These are phyloP conservation scores for Pyrrhosoma nymphula DNA, from an alignment of 2,888 invertebrate genomes.

Conservation along the genomic window DNA sequence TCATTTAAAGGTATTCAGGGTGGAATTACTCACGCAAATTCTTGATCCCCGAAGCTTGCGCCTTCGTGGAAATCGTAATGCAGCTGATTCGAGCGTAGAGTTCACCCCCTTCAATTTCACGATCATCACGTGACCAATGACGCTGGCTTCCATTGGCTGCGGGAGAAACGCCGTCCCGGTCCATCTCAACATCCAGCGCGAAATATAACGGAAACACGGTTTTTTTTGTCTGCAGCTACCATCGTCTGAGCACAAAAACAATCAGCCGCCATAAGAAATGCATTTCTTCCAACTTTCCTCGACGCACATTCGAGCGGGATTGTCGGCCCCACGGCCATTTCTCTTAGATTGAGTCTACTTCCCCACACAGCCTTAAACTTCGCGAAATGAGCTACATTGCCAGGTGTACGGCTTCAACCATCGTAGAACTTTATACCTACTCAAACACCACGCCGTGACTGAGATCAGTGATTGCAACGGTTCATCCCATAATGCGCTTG, in stretches of 20 bases:
- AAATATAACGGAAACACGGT: background rate
- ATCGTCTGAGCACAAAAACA: background rate
- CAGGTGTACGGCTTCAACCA: too few species aligned
- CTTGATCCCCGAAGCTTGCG: background rate
- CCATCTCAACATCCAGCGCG: background rate
- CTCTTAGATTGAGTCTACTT: too few species aligned
- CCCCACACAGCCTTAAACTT: too few species aligned
- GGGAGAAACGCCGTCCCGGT: background rate
- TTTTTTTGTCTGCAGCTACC: background rate
- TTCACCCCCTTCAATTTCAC: background rate
- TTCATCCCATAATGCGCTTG: too few species aligned
- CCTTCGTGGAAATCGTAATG: background rate
- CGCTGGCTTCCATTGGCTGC: background rate
- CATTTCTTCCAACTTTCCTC: background rate
- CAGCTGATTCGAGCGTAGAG: too few species aligned
- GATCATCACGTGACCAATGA: background rate
- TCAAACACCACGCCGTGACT: too few species aligned
- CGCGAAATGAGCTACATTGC: too few species aligned
- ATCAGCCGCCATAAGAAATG: background rate
- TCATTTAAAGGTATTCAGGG: background rate
- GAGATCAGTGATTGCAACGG: too few species aligned
- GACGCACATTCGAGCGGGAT: background rate
- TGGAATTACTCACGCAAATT: background rate
- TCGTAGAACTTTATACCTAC: too few species aligned
- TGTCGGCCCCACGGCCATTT: too few species aligned